Conservation (phyloP, 2,113 vertebrate genomes). For the Thamnaconus septentrionalis region DNA sequence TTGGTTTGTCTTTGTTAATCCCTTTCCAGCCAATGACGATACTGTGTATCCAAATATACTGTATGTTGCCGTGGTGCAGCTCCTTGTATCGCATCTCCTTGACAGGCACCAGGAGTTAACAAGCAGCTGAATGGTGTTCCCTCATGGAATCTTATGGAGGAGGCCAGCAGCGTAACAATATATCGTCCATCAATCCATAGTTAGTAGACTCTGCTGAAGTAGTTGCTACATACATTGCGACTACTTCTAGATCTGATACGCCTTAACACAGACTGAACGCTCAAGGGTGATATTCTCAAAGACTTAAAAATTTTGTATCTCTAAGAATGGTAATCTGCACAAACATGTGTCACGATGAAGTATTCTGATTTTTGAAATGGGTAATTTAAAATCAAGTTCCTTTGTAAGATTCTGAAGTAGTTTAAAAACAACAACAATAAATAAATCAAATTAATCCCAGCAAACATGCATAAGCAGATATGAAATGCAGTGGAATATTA, state of each 20-base stretch:
- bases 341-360: no score
- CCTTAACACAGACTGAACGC: background rate
- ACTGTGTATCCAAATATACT: background rate
- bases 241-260: background rate
- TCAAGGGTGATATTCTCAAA: constrained; percentile 1
- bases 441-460: no score
- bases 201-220: background rate
- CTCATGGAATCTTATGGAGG: background rate
- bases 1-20: background rate
- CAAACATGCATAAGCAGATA: no score
- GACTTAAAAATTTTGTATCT: no score
- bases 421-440: no score
- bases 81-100: background rate
- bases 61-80: background rate
- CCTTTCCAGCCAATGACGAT: background rate
- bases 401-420: no score
- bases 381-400: no score
- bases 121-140: constrained; percentile 1
- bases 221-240: background rate
- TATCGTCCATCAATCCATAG: background rate
- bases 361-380: no score
- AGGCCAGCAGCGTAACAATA: background rate
- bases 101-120: background rate
- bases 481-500: no score
- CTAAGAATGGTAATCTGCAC: no score